These are phyloP conservation scores for Eurystomus gularis DNA, from an alignment of 2,113 vertebrate genomes.

Conservation along the genomic window DNA sequence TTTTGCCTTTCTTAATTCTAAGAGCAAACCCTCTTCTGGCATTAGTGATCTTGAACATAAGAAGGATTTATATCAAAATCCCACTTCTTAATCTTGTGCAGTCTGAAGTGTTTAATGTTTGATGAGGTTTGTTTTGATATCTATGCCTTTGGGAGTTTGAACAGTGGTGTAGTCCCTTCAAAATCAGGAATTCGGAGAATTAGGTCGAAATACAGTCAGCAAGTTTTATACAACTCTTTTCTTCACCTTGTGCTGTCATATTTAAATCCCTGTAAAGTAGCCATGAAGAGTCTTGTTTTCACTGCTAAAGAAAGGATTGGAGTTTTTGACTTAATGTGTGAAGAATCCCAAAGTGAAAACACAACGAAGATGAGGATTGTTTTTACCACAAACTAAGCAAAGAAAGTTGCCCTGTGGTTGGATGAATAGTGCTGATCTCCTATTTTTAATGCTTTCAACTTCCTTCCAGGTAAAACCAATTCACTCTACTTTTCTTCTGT, in stretches of 20 bases:
- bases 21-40: neutral
- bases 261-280: neutral
- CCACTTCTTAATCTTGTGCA: neutral
- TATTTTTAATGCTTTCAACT: neutral
- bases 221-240: neutral
- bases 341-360: neutral
- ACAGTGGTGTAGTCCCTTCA: neutral
- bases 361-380: neutral
- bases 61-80: constrained; percentile 34
- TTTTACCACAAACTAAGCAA: neutral
- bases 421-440: neutral
- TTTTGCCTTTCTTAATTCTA: neutral
- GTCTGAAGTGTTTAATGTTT: neutral
- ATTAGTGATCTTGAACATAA: constrained; percentile 7
- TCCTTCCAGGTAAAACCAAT: neutral
- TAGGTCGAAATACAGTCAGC: constrained; percentile 1
- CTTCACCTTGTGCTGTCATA: neutral
- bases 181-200: neutral
- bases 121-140: constrained; percentile 29
- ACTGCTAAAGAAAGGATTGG: neutral
- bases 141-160: neutral
- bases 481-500: neutral
- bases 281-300: neutral
- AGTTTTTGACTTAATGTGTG: neutral
- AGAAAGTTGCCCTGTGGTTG: neutral